phyloP scores from a whole-genome alignment of 2,113 vertebrate genomes.

The Thamnophis sirtalis region DNA sequence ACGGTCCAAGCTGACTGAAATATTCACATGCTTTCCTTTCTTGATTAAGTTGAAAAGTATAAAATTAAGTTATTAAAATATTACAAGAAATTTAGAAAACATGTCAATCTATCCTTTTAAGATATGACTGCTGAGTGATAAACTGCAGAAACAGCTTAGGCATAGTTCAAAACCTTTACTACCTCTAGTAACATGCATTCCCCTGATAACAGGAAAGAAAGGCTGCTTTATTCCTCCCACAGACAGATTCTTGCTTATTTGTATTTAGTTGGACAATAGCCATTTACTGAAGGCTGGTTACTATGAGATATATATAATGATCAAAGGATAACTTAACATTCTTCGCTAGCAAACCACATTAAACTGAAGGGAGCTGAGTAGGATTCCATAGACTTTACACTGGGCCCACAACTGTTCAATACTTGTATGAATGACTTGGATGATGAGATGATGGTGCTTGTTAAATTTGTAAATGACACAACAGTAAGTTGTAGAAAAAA shows the following conservation, averaged over 20 bases:
- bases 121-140: slow-evolving; percentile 49
- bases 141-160: slow-evolving; percentile 22
- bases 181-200: background rate
- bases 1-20: slow-evolving; percentile 53
- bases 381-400: background rate
- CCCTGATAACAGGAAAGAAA: background rate
- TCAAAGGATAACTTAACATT: background rate
- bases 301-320: background rate
- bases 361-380: background rate
- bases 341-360: background rate
- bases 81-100: slow-evolving; percentile 62
- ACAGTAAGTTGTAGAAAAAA: background rate
- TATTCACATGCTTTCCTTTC: slow-evolving; percentile 54
- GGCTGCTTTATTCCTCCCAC: background rate
- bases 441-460: background rate
- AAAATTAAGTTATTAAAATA: slow-evolving; percentile 62
- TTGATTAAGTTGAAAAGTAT: slow-evolving; percentile 59
- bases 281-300: background rate
- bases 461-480: background rate
- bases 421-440: background rate
- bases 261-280: background rate
- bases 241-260: background rate
- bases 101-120: slow-evolving; percentile 63
- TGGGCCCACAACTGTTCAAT: background rate
- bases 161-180: background rate